These are phyloP conservation scores for Meganola albula DNA, from an alignment of 2,888 invertebrate species.

Conservation along the genomic window DNA sequence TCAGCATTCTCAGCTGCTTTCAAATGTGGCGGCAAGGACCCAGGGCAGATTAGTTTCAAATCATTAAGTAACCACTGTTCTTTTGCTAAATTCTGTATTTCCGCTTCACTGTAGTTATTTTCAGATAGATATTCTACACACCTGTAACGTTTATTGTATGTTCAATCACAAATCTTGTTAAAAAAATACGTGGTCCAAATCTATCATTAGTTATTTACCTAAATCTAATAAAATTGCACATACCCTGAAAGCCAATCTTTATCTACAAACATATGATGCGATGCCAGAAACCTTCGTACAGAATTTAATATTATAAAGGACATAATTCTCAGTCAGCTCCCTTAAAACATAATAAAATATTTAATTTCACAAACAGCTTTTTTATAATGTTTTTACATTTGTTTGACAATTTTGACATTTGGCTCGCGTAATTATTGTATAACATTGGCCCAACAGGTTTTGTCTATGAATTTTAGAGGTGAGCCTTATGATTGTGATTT, in stretches of 20 bases:
- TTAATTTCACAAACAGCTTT: too few species aligned
- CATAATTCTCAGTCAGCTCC: too few species aligned
- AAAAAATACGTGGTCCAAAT: too few species aligned
- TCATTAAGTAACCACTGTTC: slow-evolving; percentile 83
- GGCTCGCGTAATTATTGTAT: too few species aligned
- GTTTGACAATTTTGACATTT: too few species aligned
- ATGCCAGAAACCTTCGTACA: slow-evolving; percentile 48
- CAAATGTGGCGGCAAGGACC: slow-evolving; percentile 78
- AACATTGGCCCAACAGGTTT: too few species aligned
- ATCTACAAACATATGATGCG: slow-evolving; percentile 53
- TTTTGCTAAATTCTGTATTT: slow-evolving; percentile 76
- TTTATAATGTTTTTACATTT: too few species aligned
- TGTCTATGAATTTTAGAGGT: too few species aligned
- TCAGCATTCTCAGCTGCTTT: slow-evolving; percentile 56
- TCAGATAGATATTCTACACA: slow-evolving; percentile 75
- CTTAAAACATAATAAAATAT: too few species aligned
- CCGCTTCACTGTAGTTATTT: slow-evolving; percentile 53
- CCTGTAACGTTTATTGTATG: slow-evolving; percentile 30
- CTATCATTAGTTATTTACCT: too few species aligned
- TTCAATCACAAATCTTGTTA: neutral
- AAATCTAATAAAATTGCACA: slow-evolving; percentile 11
- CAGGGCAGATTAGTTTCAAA: slow-evolving; percentile 79
- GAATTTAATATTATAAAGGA: too few species aligned
- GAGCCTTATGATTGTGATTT: too few species aligned
- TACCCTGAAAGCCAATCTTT: slow-evolving; percentile 66